Evolutionary conservation across 1,140 invertebrate genomes (phyloP).

Genomic region (Lasioglossum albipes): DNA sequence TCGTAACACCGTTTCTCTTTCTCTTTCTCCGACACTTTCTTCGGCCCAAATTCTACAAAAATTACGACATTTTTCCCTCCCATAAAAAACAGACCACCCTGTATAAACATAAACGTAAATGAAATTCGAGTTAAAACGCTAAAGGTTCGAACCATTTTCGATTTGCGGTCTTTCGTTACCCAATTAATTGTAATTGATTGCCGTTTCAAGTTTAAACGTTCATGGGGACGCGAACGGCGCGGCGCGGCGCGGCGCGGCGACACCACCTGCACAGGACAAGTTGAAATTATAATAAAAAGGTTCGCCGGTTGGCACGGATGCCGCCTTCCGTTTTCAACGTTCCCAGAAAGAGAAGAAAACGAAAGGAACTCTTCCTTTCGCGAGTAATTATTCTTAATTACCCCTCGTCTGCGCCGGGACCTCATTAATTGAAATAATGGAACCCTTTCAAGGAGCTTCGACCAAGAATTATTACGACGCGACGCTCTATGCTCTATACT

Average conservation of each 20-base stretch:
- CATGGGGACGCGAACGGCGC: not conserved
- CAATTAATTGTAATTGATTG: constrained; percentile 12
- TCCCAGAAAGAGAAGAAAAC: not conserved
- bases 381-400: constrained; percentile 41
- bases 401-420: not conserved
- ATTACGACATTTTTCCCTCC: no score
- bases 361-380: not conserved
- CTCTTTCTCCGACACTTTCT: no score
- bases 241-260: no score
- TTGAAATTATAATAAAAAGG: constrained; percentile 15
- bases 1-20: not conserved
- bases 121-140: no score
- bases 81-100: no score
- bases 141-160: no score
- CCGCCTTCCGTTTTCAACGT: constrained; percentile 16
- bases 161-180: no score
- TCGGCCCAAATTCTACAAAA: no score
- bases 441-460: constrained; percentile 6
- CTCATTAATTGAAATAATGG: constrained; percentile 38
- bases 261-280: not conserved
- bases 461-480: constrained; percentile 12
- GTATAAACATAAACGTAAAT: no score
- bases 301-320: not conserved
- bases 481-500: no score
- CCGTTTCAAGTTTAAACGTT: constrained; percentile 7